These are phyloP conservation scores for Globodera rostochiensis DNA, from an alignment of 1,140 invertebrate genomes.

Conservation along the genomic window DNA sequence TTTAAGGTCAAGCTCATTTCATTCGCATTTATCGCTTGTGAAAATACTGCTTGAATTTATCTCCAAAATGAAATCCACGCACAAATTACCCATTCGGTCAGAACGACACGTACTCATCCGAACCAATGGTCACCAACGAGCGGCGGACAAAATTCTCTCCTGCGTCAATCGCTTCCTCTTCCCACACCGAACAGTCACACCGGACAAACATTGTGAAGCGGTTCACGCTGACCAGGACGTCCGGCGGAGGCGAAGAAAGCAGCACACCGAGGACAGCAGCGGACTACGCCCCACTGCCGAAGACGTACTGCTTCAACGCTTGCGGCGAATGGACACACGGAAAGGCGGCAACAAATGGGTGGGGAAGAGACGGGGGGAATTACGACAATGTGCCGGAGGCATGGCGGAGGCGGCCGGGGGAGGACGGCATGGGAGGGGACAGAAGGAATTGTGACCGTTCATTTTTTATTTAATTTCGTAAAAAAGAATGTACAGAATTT, in stretches of 20 bases:
- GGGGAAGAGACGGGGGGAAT: neutral
- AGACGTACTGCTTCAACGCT: neutral
- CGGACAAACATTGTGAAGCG: conserved; percentile 1
- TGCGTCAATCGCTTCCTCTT: neutral
- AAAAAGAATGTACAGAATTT: too few relatives aligned
- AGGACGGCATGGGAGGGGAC: neutral
- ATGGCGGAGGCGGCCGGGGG: neutral
- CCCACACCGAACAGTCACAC: neutral
- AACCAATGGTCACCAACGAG: too few relatives aligned
- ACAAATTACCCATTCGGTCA: too few relatives aligned
- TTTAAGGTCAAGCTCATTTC: too few relatives aligned
- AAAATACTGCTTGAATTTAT: too few relatives aligned
- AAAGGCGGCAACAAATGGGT: neutral
- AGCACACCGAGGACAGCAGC: neutral
- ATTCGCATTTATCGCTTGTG: too few relatives aligned
- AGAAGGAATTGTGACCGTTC: neutral
- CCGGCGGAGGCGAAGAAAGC: neutral
- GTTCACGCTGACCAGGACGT: conserved; percentile 18
- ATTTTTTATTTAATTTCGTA: too few relatives aligned
- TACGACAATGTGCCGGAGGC: conserved; percentile 12
- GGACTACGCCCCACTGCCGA: neutral
- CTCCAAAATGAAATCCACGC: too few relatives aligned
- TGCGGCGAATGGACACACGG: neutral
- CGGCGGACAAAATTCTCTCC: too few relatives aligned
- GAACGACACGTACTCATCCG: neutral